Evolutionary conservation across 2,888 invertebrate species (phyloP).

Genomic region (Halictus quadricinctus): DNA sequence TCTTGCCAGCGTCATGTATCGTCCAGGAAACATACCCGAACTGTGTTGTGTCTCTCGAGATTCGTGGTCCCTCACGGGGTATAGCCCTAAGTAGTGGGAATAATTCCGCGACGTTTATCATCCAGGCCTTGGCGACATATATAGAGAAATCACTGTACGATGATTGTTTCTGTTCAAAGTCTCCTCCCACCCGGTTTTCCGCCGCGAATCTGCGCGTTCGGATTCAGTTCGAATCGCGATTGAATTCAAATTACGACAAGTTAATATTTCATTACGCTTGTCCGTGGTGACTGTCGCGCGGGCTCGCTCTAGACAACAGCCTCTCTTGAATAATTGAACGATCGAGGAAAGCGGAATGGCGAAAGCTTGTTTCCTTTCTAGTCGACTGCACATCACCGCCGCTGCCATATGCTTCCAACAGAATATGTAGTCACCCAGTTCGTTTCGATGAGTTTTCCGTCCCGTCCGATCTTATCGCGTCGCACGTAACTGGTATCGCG

Average conservation of each 20-base stretch:
- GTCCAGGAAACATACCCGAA: too few species aligned
- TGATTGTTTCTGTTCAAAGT: too few species aligned
- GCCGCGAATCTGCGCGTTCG: background rate
- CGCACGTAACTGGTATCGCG: background rate
- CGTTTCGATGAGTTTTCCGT: background rate
- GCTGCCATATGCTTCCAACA: background rate
- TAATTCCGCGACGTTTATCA: too few species aligned
- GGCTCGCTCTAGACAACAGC: background rate
- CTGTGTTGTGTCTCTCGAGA: too few species aligned
- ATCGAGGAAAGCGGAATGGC: constrained; percentile 73
- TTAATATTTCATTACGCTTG: constrained; percentile 72
- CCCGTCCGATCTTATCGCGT: background rate
- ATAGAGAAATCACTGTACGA: too few species aligned
- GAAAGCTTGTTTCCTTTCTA: constrained; percentile 66
- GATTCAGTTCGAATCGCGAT: constrained; percentile 31
- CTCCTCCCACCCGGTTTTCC: background rate
- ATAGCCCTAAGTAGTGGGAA: too few species aligned
- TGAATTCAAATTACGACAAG: constrained; percentile 65
- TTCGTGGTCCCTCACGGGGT: too few species aligned
- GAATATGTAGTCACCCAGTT: background rate
- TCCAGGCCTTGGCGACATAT: too few species aligned
- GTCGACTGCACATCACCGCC: constrained; percentile 52
- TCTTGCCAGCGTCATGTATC: too few species aligned
- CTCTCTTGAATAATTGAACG: constrained; percentile 73
- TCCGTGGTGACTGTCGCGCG: constrained; percentile 43